These are phyloP conservation scores for Galerucella pusilla DNA, from an alignment of 2,888 invertebrate genomes.

Conservation along the genomic window DNA sequence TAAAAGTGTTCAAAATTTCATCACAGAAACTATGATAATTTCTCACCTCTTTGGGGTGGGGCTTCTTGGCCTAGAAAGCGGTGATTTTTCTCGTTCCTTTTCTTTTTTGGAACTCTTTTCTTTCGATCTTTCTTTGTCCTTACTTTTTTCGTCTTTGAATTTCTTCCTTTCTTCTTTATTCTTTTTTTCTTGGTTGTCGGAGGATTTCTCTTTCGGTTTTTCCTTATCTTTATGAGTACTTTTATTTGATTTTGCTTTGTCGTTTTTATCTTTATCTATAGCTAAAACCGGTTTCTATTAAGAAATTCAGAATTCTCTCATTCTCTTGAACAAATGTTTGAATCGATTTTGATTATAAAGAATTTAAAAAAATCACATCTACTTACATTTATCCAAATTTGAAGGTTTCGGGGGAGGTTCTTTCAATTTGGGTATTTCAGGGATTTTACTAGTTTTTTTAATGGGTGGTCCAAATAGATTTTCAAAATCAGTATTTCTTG, in stretches of 20 bases:
- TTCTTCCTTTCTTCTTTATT: slow-evolving; percentile 66
- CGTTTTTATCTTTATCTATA: slow-evolving; percentile 57
- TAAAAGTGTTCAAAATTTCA: neutral
- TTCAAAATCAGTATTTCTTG: slow-evolving; percentile 72
- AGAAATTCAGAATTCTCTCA: neutral
- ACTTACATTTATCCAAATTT: slow-evolving; percentile 69
- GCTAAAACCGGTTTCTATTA: slow-evolving; percentile 29
- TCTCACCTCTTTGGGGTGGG: slow-evolving; percentile 56
- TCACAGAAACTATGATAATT: neutral
- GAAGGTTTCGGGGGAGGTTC: slow-evolving; percentile 54
- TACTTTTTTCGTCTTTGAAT: slow-evolving; percentile 66
- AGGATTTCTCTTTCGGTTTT: slow-evolving; percentile 61
- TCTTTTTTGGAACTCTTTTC: slow-evolving; percentile 67
- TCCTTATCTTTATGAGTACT: slow-evolving; percentile 70
- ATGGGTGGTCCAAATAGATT: slow-evolving; percentile 87
- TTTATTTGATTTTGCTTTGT: slow-evolving; percentile 64
- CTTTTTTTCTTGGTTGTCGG: slow-evolving; percentile 61
- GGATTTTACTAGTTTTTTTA: slow-evolving; percentile 78
- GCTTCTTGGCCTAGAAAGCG: slow-evolving; percentile 57
- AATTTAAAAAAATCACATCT: neutral
- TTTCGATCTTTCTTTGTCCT: slow-evolving; percentile 68
- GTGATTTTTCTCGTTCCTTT: slow-evolving; percentile 65
- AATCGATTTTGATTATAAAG: too few relatives aligned
- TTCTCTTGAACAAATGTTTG: too few relatives aligned
- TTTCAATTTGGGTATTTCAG: slow-evolving; percentile 65